A percentile compares a stretch with the other conserved stretches of the same genome.
These are phyloP conservation scores for Pyrochroa serraticornis DNA, from an alignment of 2,888 invertebrate species.

Conservation along the genomic window DNA sequence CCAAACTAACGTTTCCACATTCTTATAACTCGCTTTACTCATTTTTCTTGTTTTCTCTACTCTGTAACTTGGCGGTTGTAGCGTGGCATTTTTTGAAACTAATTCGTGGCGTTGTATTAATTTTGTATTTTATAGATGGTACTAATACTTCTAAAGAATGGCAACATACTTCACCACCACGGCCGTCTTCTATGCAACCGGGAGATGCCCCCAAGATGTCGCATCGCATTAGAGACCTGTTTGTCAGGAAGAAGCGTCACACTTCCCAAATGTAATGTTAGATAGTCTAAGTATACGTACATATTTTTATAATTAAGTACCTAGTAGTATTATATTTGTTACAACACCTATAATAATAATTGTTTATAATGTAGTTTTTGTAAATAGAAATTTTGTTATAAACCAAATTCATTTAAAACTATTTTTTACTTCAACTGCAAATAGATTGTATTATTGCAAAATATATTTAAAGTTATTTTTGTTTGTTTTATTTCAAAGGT, in stretches of 20 bases:
- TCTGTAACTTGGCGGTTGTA: conserved; percentile 1
- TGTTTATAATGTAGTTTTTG: background rate
- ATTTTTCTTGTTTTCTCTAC: background rate
- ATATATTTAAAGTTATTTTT: conserved; percentile 13
- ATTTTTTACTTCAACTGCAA: conserved; percentile 10
- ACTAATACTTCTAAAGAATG: conserved; percentile 27
- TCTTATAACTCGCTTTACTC: conserved; percentile 26
- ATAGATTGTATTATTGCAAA: conserved; percentile 12
- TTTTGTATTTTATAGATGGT: conserved; percentile 23
- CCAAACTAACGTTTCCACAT: conserved; percentile 12
- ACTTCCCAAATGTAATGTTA: conserved; percentile 61
- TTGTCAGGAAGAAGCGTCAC: conserved; percentile 63
- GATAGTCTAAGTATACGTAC: background rate
- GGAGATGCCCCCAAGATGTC: conserved; percentile 66
- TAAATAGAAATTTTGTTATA: too few relatives aligned
- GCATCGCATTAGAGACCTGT: conserved; percentile 66
- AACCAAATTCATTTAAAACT: background rate
- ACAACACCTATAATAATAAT: background rate
- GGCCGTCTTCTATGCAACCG: conserved; percentile 43
- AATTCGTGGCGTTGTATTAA: conserved; percentile 1
- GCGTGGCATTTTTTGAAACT: conserved; percentile 1
- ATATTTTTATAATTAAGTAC: conserved; percentile 6
- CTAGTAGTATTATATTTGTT: conserved; percentile 7
- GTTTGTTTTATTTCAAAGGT: background rate
- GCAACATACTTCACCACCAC: conserved; percentile 30